A percentile compares a stretch with the other conserved stretches of the same genome.
phyloP scores from a whole-genome alignment of 2,113 vertebrate genomes.

The Telmatochromis sp. region DNA sequence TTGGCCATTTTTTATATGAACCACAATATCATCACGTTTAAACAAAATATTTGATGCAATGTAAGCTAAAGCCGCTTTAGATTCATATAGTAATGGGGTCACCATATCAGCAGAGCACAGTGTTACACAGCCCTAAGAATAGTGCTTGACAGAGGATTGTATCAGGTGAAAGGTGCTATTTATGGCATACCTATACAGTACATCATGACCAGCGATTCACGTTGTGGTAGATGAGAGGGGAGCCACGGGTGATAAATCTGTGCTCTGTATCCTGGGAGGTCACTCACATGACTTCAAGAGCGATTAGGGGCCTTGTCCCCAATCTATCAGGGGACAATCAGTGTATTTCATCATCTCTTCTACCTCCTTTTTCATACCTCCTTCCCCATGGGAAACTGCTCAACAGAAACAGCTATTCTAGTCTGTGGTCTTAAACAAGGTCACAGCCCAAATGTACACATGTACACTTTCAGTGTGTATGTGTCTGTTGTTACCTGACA shows the following conservation, averaged over 20 bases:
- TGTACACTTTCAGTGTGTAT: neutral
- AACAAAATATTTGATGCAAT: neutral
- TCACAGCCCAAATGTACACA: conserved; percentile 22
- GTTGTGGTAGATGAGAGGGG: conserved; percentile 27
- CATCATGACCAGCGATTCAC: conserved; percentile 41
- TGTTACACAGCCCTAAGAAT: neutral
- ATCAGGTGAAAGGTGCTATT: conserved; percentile 42
- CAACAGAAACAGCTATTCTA: conserved; percentile 42
- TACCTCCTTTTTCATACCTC: neutral
- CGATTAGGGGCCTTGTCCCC: conserved; percentile 59
- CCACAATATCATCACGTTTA: neutral
- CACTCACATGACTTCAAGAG: conserved; percentile 61
- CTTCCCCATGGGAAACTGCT: conserved; percentile 10
- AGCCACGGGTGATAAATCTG: conserved; percentile 56
- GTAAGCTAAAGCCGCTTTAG: neutral
- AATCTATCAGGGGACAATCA: conserved; percentile 61
- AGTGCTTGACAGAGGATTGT: conserved; percentile 11
- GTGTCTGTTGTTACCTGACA: neutral
- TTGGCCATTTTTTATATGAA: neutral
- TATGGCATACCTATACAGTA: conserved; percentile 36
- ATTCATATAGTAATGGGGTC: conserved; percentile 2
- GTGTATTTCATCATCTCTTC: conserved; percentile 60
- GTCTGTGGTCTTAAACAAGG: conserved; percentile 49
- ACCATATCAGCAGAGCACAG: neutral
- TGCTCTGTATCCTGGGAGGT: conserved; percentile 55